Conservation (phyloP, 2,113 vertebrate genomes). For the Melanerpes formicivorus region DNA sequence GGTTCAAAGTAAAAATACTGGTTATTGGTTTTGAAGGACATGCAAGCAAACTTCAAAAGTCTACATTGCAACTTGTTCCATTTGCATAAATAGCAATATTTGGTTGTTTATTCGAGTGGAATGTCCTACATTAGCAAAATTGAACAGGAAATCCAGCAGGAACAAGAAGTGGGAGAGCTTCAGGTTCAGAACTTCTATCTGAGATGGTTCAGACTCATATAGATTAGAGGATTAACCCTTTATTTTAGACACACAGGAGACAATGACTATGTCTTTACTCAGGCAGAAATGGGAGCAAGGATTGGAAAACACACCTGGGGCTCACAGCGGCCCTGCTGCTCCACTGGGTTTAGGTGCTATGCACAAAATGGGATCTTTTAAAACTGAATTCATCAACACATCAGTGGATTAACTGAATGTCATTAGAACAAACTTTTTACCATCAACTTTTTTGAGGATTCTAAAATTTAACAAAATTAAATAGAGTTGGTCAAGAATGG, state of each 20-base stretch:
- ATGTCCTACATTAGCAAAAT: background rate
- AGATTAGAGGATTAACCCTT: background rate
- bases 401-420: background rate
- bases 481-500: background rate
- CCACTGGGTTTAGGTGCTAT: background rate
- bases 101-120: background rate
- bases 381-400: background rate
- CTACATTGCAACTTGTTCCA: background rate
- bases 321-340: background rate
- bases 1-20: conserved; percentile 19
- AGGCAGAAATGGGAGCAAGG: background rate
- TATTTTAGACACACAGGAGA: background rate
- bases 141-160: background rate
- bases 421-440: background rate
- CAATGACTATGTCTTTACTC: background rate
- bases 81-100: background rate
- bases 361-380: background rate
- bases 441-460: background rate
- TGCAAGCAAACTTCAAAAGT: background rate
- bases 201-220: background rate
- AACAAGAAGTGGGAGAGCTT: background rate
- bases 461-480: background rate
- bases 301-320: background rate
- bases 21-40: conserved; percentile 20
- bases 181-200: background rate